Base-by-base conservation (phyloP, 2,113 vertebrate genomes). In the Dunckerocampus dactyliophorus region DNA sequence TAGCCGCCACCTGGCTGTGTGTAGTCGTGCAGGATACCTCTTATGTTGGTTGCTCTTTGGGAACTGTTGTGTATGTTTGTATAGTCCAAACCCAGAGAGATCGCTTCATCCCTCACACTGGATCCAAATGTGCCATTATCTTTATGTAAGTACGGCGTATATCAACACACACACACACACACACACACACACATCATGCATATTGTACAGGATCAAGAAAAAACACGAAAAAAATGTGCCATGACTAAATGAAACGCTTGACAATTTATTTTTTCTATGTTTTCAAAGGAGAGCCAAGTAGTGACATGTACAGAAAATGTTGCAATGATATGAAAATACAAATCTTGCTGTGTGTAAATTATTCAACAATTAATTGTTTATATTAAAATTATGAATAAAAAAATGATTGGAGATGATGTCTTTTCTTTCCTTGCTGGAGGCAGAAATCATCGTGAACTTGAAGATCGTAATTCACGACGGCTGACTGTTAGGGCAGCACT, bases 341-440 rank as follows among this genome's bases (percentile, higher is more conserved):
- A 91, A 88, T 84, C 75, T 91, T 92, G 93, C 91, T 91, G 92
- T 95, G 94, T 96, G 94, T 96, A 93, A 94, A 93, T 92, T 94
- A 92, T 92, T 93, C 92, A 93, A 92, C 90, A 93, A 95, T 95
- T 92, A 95, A 92, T 90, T 95, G 94, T 98, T 97, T 95, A 93
- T 98, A 96, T 93, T 91, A 94, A 95, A 96, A 93, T 92, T 92
- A 90, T 91, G 91, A 97, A 96, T 95, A 93, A 94, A 96, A 87
- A 90, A 93, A 92, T 92, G 86, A 79, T 92, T 92, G 86, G 80
- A 89, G 82, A 91, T 34, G 82, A 91, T 34, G 34, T 39, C 49
- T 79, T 48, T 66, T 48, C 17, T 42, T 42, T 42, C 12, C 39
- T 42, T 34, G 31, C 4, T 1, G 31, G 24, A 28, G 24, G 37